Evolutionary conservation across 2,888 invertebrate genomes (phyloP), one percentile per base, ranked within the genome.

Genomic region (Xylocampa areola): DNA sequence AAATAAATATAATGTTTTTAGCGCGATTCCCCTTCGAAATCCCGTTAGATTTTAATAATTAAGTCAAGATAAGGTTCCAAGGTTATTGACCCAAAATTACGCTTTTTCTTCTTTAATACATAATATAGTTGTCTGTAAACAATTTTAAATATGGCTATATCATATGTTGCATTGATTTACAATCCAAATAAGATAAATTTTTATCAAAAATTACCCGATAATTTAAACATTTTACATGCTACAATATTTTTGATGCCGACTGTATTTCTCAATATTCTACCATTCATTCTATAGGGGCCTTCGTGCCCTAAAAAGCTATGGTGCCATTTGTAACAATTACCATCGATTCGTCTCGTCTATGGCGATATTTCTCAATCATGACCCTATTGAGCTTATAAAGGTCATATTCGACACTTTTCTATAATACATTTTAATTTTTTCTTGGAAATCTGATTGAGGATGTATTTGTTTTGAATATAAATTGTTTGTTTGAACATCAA

Each of bases 321-420:
- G 69, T 73, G 67, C 79, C 84, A 88, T 89, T 89, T 83, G 72
- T 90, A 84, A 86, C 89, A 89, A 90, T 90, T 89, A 88, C 57
- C 69, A 74, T 79, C 81, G 77, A 84, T 82, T 79, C 73, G 80
- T 73, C 68, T 69, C 69, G 73, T 40, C 64, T 54, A 55, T 68
- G 69, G 80, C 83, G 71, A 90, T 90, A 87, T 83, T 87, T 90
- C 88, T 88, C 83, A 84, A 90, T 91, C 80, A 82, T 68, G 77
- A 70, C 80, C 82, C 85, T 82, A 80, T 86, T 86, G 77, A 69
- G 52, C 13, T 39, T 37, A 14, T 33, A 47, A 44, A 49, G 53
- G 53, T 66, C 63, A 66, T 59, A 73, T 48, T 27, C 33, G 13
- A n/a, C 33, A 27, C 25, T 27, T 45, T 50, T 27, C 25, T 32